Evolutionary conservation across 2,888 invertebrate genomes (phyloP).

Genomic region (Pseudolycoriella hygida): DNA sequence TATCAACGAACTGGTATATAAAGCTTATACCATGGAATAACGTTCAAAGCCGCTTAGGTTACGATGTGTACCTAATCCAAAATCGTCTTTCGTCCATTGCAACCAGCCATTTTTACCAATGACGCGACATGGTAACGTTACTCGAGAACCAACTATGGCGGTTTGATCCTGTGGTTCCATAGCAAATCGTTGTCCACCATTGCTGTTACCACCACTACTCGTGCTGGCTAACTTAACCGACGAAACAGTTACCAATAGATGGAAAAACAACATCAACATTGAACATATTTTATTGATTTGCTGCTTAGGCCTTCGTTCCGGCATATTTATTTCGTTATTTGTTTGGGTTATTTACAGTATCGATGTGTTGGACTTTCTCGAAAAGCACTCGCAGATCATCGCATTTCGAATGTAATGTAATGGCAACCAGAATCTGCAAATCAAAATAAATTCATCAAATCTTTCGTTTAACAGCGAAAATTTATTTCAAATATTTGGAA

Average conservation of each 20-base stretch:
- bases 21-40: slow-evolving; percentile 53
- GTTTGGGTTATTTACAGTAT: no score
- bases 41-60: slow-evolving; percentile 82
- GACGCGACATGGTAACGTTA: slow-evolving; percentile 79
- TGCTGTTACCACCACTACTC: neutral
- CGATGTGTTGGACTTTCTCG: no score
- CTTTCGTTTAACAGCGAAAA: no score
- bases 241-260: neutral
- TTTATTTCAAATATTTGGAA: no score
- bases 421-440: no score
- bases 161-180: slow-evolving; percentile 86
- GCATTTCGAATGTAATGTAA: no score
- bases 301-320: no score
- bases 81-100: slow-evolving; percentile 96
- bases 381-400: no score
- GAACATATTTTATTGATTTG: neutral
- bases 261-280: neutral
- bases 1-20: no score
- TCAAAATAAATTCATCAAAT: no score
- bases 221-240: neutral
- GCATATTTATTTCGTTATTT: no score
- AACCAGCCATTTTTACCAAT: slow-evolving; percentile 74
- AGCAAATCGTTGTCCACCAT: slow-evolving; percentile 61
- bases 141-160: slow-evolving; percentile 72
- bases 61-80: slow-evolving; percentile 81